Percentiles rank a stretch among this genome's conserved stretches.
phyloP scores from a whole-genome alignment of 2,797 vertebrate species.

The Lagothrix lagotricha region DNA sequence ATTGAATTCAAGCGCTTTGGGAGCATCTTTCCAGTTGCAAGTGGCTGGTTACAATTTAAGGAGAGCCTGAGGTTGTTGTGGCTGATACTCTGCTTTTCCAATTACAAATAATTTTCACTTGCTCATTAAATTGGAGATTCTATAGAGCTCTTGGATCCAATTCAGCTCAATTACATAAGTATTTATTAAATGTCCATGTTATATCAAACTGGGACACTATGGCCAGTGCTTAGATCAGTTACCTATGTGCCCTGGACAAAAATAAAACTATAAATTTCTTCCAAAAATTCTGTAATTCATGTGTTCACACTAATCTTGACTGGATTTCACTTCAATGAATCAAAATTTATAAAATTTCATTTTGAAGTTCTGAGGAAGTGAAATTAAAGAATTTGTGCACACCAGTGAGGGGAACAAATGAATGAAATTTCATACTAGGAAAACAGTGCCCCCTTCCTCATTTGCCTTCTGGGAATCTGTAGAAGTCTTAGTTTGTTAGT shows the following conservation, averaged over 20 bases:
- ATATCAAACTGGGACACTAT: background rate
- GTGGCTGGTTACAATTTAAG: background rate
- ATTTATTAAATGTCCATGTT: conserved; percentile 29
- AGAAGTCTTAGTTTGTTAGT: conserved; percentile 36
- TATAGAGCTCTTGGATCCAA: background rate
- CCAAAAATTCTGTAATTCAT: background rate
- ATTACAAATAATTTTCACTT: conserved; percentile 9
- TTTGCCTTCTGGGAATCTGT: background rate
- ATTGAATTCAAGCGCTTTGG: background rate
- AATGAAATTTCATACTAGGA: background rate
- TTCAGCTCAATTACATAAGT: conserved; percentile 49
- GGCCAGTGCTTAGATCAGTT: conserved; percentile 11
- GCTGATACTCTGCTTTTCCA: background rate
- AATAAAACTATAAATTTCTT: background rate
- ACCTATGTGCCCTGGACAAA: background rate
- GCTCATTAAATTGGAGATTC: background rate
- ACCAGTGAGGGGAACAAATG: background rate
- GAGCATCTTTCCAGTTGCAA: conserved; percentile 20
- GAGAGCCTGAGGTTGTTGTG: background rate
- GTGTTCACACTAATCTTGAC: background rate
- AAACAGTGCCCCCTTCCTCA: background rate
- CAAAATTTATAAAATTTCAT: background rate
- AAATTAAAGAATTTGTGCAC: background rate
- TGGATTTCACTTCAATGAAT: background rate
- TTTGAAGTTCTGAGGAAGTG: background rate